Evolutionary conservation across 2,113 vertebrate species (phyloP).

Genomic region (Mungos mungo): DNA sequence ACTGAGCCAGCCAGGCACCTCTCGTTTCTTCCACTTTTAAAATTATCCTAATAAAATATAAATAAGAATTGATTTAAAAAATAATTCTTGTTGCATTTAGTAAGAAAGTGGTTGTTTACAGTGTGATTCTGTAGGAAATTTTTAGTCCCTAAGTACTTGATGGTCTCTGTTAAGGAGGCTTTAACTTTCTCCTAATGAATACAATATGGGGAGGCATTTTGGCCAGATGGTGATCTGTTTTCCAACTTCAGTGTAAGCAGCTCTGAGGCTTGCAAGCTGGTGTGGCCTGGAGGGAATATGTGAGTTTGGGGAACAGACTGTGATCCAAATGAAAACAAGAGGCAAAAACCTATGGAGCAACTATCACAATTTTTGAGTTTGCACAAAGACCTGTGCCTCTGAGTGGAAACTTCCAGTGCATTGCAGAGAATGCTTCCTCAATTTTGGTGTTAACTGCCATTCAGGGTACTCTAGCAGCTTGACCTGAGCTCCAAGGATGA

Average conservation of each 20-base stretch:
- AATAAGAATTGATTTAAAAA: background rate
- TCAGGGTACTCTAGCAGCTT: background rate
- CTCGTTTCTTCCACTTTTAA: background rate
- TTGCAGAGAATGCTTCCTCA: background rate
- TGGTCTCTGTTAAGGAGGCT: background rate
- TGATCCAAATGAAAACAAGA: background rate
- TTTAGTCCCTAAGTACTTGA: constrained; percentile 3
- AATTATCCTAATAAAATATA: background rate
- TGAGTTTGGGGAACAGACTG: background rate
- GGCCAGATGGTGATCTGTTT: background rate
- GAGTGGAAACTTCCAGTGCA: background rate
- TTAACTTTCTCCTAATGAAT: background rate
- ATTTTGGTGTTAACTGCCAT: background rate
- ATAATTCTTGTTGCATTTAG: background rate
- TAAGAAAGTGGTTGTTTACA: background rate
- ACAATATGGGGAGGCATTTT: background rate
- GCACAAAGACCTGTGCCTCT: background rate
- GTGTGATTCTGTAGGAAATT: background rate
- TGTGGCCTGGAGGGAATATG: background rate
- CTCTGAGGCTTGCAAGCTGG: background rate
- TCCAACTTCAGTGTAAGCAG: background rate
- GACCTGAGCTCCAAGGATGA: background rate
- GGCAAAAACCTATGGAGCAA: background rate
- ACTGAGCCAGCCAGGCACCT: background rate
- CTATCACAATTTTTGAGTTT: background rate